Evolutionary conservation across 2,113 vertebrate genomes (phyloP).

Genomic region (Gobiocypris rarus): DNA sequence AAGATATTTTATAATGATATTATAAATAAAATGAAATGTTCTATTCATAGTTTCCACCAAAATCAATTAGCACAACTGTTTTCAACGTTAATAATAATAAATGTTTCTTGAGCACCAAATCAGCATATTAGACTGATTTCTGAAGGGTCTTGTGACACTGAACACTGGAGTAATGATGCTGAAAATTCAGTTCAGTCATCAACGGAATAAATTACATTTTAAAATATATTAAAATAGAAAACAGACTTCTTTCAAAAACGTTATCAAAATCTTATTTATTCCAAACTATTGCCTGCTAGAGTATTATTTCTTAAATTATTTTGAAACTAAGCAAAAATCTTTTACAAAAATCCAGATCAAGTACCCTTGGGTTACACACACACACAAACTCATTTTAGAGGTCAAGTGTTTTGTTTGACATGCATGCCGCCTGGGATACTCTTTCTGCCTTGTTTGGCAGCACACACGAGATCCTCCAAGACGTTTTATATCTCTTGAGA

Average conservation of each 20-base stretch:
- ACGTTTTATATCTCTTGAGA: background rate
- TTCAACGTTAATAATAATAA: background rate
- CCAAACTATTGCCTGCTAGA: background rate
- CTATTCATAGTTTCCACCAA: no score
- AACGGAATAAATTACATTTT: background rate
- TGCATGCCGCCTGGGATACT: background rate
- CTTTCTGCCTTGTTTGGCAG: slow-evolving; percentile 6
- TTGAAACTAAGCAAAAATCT: background rate
- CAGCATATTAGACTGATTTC: background rate
- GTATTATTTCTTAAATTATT: no score
- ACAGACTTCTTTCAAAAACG: background rate
- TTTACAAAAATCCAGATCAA: background rate
- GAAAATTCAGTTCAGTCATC: background rate
- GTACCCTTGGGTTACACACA: background rate
- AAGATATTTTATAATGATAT: background rate
- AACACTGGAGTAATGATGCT: background rate
- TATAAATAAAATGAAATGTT: background rate
- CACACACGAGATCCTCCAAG: slow-evolving; percentile 19
- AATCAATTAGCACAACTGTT: background rate
- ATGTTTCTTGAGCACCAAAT: background rate
- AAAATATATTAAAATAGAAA: background rate
- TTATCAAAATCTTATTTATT: background rate
- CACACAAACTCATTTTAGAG: background rate
- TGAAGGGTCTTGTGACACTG: background rate
- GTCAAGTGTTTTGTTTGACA: background rate